Evolutionary conservation across 2,797 vertebrate species (phyloP).

Genomic region (Chlorospingus semifuscus): DNA sequence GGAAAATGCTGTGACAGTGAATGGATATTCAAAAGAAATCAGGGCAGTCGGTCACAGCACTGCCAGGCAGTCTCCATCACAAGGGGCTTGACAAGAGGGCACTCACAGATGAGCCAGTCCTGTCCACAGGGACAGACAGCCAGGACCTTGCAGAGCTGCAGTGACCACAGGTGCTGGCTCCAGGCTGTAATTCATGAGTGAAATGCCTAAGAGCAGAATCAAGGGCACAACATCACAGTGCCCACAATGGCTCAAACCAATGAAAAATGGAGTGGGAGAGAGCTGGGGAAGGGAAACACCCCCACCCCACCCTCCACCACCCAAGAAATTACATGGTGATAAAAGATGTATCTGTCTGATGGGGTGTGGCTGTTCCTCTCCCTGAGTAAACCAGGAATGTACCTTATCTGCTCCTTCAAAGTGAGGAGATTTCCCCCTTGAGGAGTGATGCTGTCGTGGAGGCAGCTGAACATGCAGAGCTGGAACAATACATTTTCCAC

Average conservation of each 20-base stretch:
- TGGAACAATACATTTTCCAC: neutral
- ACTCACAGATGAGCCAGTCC: accelerated
- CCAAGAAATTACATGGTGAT: neutral
- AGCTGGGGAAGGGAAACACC: neutral
- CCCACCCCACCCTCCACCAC: neutral
- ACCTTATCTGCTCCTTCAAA: neutral
- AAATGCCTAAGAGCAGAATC: accelerated
- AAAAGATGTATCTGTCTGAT: neutral
- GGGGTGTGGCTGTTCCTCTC: neutral
- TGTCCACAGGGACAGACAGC: neutral
- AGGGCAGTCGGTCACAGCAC: neutral
- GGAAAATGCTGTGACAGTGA: neutral
- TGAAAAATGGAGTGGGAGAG: neutral
- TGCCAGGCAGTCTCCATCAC: neutral
- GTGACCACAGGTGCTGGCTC: accelerated
- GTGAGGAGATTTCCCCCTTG: neutral
- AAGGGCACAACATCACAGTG: neutral
- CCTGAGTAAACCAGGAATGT: accelerated
- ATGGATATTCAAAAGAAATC: neutral
- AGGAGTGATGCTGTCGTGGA: accelerated
- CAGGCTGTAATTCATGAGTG: neutral
- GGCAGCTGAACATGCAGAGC: neutral
- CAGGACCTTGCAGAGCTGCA: neutral
- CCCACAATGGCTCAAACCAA: accelerated
- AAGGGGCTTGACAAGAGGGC: neutral